phyloP scores from a whole-genome alignment of 2,888 invertebrate genomes.

The Agrochola lychnidis region DNA sequence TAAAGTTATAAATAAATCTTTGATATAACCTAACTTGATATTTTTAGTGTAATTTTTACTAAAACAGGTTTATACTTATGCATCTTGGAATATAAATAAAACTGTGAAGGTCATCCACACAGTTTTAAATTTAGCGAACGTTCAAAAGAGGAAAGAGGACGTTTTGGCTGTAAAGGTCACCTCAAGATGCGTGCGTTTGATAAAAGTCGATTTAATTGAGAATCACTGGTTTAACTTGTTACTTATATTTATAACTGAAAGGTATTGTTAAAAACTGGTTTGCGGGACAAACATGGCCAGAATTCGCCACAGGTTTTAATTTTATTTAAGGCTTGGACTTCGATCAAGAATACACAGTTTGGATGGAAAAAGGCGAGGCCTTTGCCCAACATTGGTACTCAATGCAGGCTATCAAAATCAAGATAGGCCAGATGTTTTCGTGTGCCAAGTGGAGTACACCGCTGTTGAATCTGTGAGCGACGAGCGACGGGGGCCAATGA shows the following conservation, averaged over 20 bases:
- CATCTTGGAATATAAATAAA: slow-evolving; percentile 15
- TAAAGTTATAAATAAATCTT: slow-evolving; percentile 11
- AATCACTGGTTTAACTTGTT: neutral
- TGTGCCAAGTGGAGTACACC: slow-evolving; percentile 44
- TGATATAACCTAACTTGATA: neutral
- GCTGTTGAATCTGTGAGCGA: slow-evolving; percentile 38
- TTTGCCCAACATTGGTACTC: neutral
- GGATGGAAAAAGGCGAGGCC: too few relatives aligned
- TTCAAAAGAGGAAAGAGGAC: slow-evolving; percentile 9
- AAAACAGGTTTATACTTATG: slow-evolving; percentile 18
- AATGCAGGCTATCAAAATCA: neutral
- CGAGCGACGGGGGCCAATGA: slow-evolving; percentile 57
- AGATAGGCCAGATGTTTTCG: neutral
- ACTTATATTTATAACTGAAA: neutral
- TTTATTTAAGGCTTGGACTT: neutral
- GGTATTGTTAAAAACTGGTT: neutral
- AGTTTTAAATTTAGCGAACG: slow-evolving; percentile 5
- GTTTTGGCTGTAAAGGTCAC: slow-evolving; percentile 16
- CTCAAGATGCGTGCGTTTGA: slow-evolving; percentile 13
- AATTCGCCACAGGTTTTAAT: neutral
- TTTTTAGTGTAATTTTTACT: neutral
- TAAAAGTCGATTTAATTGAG: neutral
- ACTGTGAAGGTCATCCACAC: neutral
- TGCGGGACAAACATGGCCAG: neutral
- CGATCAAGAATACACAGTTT: neutral